Evolutionary conservation across 2,797 vertebrate species (phyloP), one percentile per base, ranked within the genome.

Genomic region (Stomatorhinus walkeri): DNA sequence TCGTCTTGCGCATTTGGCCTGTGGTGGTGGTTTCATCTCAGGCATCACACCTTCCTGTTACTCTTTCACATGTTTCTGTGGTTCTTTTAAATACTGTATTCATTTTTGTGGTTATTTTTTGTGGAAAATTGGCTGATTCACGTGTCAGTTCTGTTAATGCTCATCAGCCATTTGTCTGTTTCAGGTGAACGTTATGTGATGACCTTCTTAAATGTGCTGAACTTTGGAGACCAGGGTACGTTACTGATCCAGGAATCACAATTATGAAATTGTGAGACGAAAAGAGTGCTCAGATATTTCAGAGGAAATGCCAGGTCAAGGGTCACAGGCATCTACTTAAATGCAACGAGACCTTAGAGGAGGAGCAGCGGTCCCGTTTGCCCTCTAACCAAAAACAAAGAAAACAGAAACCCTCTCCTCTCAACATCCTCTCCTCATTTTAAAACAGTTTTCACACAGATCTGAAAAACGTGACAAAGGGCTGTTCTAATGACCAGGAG

Each of bases 201-300:
- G 98, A 99, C 98, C 43, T 99, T 99, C 93, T 92, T 99, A 90
- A 99, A 98, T 0, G 97, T 99, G 22, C 95, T 99, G 89, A 98
- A 96, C 95, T 99, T 99, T 91, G 98, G 97, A 72, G 98, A 99
- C 92, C 98, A 99, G 92, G 98, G 98, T 97, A 93, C 96, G 96
- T 91, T 68, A 79, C 48, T 36, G 12, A 88, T 85, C 40, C 9
- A 43, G 54, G 16, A 48, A 87, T 46, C 52, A 64, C 51, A 56
- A 59, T 28, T 32, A 43, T 51, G 49, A 16, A 61, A 36, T 59
- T 87, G 32, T 64, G 16, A 68, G 12, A 22, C 68, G 19, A 48
- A n/a, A 9, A 24, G 24, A 43, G 56, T 46, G 40, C 56, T 61
- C 61, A 19, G 51, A 19, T 28, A 24, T 56, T 19, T 59, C 54